phyloP scores from a whole-genome alignment of 2,113 vertebrate genomes.

The Paratilapia polleni region DNA sequence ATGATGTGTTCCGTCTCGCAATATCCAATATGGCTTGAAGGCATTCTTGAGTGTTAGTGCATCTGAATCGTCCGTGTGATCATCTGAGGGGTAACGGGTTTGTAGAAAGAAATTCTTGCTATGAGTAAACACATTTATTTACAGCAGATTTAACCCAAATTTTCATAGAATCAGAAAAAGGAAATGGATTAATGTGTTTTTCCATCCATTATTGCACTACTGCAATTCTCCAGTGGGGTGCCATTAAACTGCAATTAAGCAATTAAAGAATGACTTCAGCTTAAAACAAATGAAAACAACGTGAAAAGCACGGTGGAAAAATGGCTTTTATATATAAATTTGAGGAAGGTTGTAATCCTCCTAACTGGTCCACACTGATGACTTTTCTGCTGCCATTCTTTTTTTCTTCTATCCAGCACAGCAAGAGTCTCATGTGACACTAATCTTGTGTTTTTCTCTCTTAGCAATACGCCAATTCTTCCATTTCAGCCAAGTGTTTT shows the following conservation, averaged over 20 bases:
- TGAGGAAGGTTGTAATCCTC: not conserved
- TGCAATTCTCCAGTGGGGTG: not conserved
- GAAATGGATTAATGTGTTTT: not conserved
- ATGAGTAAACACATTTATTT: not conserved
- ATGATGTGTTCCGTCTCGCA: constrained; percentile 1
- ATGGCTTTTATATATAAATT: not conserved
- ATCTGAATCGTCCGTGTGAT: constrained; percentile 1
- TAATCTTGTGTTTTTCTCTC: not conserved
- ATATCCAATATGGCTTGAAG: not conserved
- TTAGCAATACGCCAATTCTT: not conserved
- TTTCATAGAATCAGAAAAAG: not conserved
- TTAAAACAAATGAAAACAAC: not conserved
- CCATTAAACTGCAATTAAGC: constrained; percentile 28
- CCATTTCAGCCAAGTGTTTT: not conserved
- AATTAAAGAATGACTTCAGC: constrained; percentile 12
- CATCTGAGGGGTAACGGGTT: constrained; percentile 19
- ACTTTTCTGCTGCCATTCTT: not conserved
- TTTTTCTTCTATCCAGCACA: not conserved
- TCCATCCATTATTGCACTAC: not conserved
- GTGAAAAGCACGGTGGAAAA: not conserved
- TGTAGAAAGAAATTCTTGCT: not conserved
- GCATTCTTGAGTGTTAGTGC: not conserved
- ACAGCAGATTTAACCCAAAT: not conserved
- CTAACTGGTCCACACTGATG: not conserved
- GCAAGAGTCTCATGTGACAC: no score